Evolutionary conservation across 2,113 vertebrate species (phyloP).

Genomic region (Campylomormyrus numenius): DNA sequence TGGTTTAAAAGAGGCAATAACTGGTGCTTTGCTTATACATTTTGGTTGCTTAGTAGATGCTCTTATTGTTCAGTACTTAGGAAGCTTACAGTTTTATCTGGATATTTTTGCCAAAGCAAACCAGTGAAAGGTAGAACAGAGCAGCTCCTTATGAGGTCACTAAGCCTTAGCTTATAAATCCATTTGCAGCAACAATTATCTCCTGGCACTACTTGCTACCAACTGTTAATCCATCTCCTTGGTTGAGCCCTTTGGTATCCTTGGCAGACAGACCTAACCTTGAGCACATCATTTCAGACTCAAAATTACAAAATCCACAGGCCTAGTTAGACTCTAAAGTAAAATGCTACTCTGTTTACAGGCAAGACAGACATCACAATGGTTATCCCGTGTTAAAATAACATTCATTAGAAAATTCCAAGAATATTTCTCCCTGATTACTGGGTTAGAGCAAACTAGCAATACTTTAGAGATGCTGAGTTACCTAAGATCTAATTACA

Average conservation of each 20-base stretch:
- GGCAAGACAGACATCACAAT: not conserved
- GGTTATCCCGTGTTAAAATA: not conserved
- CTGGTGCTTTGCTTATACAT: not conserved
- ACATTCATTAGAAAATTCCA: not conserved
- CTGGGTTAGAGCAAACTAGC: not conserved
- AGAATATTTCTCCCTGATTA: not conserved
- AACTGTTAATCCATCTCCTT: not conserved
- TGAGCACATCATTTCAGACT: not conserved
- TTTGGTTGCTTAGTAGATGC: not conserved
- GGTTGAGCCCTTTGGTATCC: not conserved
- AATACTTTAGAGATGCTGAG: not conserved
- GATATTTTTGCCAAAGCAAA: not conserved
- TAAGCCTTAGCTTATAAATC: not conserved
- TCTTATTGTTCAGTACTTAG: not conserved
- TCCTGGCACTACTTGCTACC: not conserved
- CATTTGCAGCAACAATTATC: not conserved
- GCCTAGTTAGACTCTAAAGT: not conserved
- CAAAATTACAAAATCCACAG: not conserved
- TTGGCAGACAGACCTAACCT: not conserved
- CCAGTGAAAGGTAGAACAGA: not conserved
- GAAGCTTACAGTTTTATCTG: not conserved
- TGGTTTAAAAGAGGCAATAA: not conserved
- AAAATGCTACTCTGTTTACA: not conserved
- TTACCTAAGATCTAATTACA: not conserved
- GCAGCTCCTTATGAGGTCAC: not conserved